These are phyloP conservation scores for Bradypus variegatus DNA, from an alignment of 2,797 vertebrate genomes.

Conservation along the genomic window DNA sequence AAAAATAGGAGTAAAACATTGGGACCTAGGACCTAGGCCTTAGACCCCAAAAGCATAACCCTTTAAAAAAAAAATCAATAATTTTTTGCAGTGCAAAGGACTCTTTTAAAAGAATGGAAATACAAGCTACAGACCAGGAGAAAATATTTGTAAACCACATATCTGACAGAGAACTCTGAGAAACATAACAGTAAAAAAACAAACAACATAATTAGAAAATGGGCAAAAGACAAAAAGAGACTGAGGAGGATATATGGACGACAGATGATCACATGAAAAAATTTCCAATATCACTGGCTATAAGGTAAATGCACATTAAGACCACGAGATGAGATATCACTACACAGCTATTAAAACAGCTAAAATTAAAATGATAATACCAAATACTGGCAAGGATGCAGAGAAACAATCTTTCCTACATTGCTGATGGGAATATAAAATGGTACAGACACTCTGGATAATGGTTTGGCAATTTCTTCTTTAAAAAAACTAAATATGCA, in stretches of 20 bases:
- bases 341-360: neutral
- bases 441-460: neutral
- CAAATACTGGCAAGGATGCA: neutral
- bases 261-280: conserved; percentile 1
- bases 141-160: conserved; percentile 5
- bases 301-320: neutral
- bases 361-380: conserved; percentile 33
- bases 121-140: neutral
- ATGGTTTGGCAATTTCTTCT: neutral
- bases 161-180: neutral
- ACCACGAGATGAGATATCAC: neutral
- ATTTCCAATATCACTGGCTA: neutral
- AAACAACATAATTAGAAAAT: conserved; percentile 19
- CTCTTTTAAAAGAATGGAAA: neutral
- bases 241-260: neutral
- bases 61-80: neutral
- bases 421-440: neutral
- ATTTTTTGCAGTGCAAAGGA: conserved; percentile 6
- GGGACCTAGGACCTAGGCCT: neutral
- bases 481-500: neutral
- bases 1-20: neutral
- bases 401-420: neutral
- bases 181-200: neutral
- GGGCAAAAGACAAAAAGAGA: neutral
- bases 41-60: conserved; percentile 21